Conservation (phyloP, 2,888 invertebrate species). For the Meganola albula region DNA sequence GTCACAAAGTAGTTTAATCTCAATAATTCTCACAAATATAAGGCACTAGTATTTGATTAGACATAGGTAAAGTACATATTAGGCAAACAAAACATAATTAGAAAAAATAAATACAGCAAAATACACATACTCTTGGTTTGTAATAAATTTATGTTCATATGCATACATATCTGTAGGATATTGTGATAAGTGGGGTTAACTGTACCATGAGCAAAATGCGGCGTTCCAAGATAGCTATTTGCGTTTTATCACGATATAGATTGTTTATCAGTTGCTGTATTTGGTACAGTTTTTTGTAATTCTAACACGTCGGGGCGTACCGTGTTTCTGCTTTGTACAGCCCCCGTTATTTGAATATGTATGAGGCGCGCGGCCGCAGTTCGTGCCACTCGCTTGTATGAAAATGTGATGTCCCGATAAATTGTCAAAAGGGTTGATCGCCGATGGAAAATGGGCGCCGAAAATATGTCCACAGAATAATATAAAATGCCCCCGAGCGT, state of each 20-base stretch:
- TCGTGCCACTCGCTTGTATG: constrained; percentile 63
- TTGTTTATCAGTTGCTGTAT: constrained; percentile 51
- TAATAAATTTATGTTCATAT: too few species aligned
- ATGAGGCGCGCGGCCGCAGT: constrained; percentile 58
- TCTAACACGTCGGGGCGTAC: constrained; percentile 61
- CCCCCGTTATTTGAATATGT: constrained; percentile 69
- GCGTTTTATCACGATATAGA: constrained; percentile 36
- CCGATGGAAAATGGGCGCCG: constrained; percentile 59
- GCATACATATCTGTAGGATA: too few species aligned
- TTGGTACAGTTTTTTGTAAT: constrained; percentile 60
- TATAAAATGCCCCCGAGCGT: constrained; percentile 43
- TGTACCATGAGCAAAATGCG: constrained; percentile 2
- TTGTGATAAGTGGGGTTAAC: too few species aligned
- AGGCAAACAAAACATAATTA: too few species aligned
- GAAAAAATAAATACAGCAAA: too few species aligned
- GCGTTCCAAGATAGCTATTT: too few species aligned
- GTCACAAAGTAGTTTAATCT: too few species aligned
- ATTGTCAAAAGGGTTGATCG: constrained; percentile 74
- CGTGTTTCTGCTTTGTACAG: constrained; percentile 68
- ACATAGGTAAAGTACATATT: too few species aligned
- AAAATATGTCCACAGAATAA: constrained; percentile 52
- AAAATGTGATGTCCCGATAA: constrained; percentile 75
- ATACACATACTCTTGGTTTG: too few species aligned
- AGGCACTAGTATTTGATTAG: too few species aligned
- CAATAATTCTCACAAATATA: too few species aligned